Percentiles rank a stretch among this genome's conserved stretches.
Evolutionary conservation across 2,888 invertebrate genomes (phyloP).

Genomic region (Protophormia terraenovae): DNA sequence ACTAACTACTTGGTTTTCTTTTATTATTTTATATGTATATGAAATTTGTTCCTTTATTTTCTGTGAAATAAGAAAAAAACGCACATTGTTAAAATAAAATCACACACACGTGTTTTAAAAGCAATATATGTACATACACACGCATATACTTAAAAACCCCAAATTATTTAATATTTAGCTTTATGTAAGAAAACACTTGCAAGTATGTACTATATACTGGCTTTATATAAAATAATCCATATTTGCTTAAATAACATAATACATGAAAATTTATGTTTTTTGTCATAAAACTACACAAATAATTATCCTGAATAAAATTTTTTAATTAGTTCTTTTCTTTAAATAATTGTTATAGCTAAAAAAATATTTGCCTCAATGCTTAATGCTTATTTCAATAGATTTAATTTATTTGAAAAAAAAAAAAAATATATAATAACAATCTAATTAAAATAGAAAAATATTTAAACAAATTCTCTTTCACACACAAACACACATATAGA

Average conservation of each 20-base stretch:
- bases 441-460: slow-evolving; percentile 34
- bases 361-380: slow-evolving; percentile 4
- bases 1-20: background rate
- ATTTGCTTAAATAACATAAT: too few relatives aligned
- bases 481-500: background rate
- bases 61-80: slow-evolving; percentile 12
- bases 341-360: too few relatives aligned
- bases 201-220: too few relatives aligned
- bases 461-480: background rate
- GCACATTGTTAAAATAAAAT: slow-evolving; percentile 55
- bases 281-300: too few relatives aligned
- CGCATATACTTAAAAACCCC: background rate
- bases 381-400: slow-evolving; percentile 17
- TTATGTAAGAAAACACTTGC: too few relatives aligned
- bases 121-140: background rate
- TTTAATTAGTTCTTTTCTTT: background rate
- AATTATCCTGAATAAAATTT: too few relatives aligned
- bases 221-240: too few relatives aligned
- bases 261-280: too few relatives aligned
- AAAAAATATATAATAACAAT: background rate
- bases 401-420: background rate
- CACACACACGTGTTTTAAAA: slow-evolving; percentile 35
- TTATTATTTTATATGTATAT: slow-evolving; percentile 14
- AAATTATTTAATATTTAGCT: background rate
- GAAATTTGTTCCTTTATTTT: slow-evolving; percentile 51